Conservation (phyloP, 2,888 invertebrate species). For the Tanaodytes sp. region DNA sequence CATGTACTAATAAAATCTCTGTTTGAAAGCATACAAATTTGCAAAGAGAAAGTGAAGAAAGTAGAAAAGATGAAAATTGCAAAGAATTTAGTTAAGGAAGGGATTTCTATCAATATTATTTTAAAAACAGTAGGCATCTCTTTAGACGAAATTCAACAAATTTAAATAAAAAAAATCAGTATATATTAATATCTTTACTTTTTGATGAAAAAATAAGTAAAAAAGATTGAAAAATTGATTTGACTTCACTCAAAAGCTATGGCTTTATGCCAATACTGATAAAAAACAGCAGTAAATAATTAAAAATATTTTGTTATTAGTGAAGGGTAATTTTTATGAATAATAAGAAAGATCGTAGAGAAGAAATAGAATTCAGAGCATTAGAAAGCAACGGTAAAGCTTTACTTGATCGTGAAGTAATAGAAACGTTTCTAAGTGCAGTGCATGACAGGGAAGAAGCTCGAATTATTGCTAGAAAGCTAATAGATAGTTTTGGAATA, state of each 20-base stretch:
- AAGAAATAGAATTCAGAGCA: constrained; percentile 5
- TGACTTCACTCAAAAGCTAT: background rate
- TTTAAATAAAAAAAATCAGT: background rate
- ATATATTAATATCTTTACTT: background rate
- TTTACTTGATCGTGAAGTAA: constrained; percentile 8
- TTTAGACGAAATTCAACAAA: background rate
- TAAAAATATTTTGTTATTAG: constrained; percentile 2
- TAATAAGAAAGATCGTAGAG: constrained; percentile 5
- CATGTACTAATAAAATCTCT: constrained; percentile 2
- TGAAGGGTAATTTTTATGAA: constrained; percentile 1
- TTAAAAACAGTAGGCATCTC: background rate
- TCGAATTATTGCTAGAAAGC: background rate
- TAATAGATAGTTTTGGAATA: constrained; percentile 3
- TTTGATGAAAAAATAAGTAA: constrained; percentile 5
- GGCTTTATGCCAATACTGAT: no score
- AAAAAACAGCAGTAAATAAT: constrained; percentile 3
- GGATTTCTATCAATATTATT: constrained; percentile 5
- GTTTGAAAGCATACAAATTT: constrained; percentile 3
- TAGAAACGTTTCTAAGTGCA: constrained; percentile 3
- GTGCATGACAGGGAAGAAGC: background rate
- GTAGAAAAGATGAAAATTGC: constrained; percentile 14
- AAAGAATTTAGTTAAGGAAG: constrained; percentile 12
- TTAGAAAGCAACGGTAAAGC: constrained; percentile 2
- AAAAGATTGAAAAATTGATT: constrained; percentile 1
- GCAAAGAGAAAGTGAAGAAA: constrained; percentile 4